Base-by-base conservation (phyloP, 2,888 invertebrate species). In the Lepidocyrtinus sp. region DNA sequence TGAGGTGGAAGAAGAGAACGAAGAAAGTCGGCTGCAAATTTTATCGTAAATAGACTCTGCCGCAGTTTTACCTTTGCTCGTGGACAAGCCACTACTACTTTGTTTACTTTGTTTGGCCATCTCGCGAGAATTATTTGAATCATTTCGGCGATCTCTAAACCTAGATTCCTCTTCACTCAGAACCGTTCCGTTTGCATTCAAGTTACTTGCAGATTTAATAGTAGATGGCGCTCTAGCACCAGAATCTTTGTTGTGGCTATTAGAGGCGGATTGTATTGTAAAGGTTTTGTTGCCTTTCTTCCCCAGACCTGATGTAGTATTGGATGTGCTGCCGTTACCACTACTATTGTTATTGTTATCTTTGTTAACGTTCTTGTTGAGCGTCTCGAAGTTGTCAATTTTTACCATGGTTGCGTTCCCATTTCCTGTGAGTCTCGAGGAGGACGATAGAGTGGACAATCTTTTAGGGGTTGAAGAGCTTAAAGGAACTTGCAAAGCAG, bases 371-470 rank as follows among this genome's bases (percentile, higher is more conserved):
- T 86, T 86, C 65, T 86, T 86, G 72, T 86, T 86, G 15, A 86
- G 82, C 74, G 84, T 86, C 63, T 84, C 83, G 73, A 86, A 86
- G 61, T 86, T 86, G 75, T 86, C 85, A 22, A 86, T 86, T 68
- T 86, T 85, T 19, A 83, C 72, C 71, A 46, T 68, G 67, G 24
- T 36, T 26, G 15, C 61, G 9, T 72, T 67, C 2, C 59, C 19
- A 21, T 17, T 68, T 26, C 46, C 19, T 1, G 61, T 22, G 45
- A 70, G 9, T 9, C 64, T 15, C 19, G 64, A 26, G 68, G 68
- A 61, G 25, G 75, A 75, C 19, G 22, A 17, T n/a, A 70, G 70
- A 12, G 36, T 27, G 19, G 59, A 64, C 5, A 59, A 26, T 12
- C 82, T 70, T 27, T 85, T 86, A 5, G 86, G 86, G 9, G 86